These are phyloP conservation scores for Platerodrilus igneus DNA, from an alignment of 2,888 invertebrate species.

Conservation along the genomic window DNA sequence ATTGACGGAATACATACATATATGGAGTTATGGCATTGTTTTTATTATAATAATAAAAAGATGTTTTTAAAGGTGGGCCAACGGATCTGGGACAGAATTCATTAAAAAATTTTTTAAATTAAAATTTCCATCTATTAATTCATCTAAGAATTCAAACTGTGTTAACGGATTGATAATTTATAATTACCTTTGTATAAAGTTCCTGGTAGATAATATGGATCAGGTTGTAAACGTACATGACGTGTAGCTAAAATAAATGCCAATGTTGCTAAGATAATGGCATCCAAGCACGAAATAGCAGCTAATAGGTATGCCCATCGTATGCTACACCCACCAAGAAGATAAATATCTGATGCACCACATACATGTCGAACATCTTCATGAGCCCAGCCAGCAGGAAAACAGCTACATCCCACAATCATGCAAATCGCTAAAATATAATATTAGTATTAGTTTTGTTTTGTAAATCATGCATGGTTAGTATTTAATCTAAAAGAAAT, in stretches of 20 bases:
- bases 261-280: conserved; percentile 77
- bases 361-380: conserved; percentile 79
- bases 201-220: conserved; percentile 66
- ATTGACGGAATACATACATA: too few relatives aligned
- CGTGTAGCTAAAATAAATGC: conserved; percentile 91
- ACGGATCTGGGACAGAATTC: too few relatives aligned
- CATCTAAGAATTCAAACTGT: too few relatives aligned
- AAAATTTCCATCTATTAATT: too few relatives aligned
- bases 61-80: too few relatives aligned
- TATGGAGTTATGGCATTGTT: too few relatives aligned
- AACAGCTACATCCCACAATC: conserved; percentile 82
- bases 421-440: conserved; percentile 70
- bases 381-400: conserved; percentile 89
- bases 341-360: conserved; percentile 74
- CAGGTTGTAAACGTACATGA: conserved; percentile 80
- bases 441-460: not conserved
- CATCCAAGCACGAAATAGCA: conserved; percentile 83
- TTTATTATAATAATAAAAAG: too few relatives aligned
- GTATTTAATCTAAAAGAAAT: too few relatives aligned
- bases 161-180: too few relatives aligned
- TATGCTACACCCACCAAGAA: conserved; percentile 79
- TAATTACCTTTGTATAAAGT: conserved; percentile 50
- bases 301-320: conserved; percentile 93
- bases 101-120: too few relatives aligned
- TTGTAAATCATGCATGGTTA: too few relatives aligned